These are phyloP conservation scores for Gallinago media DNA, from an alignment of 2,113 vertebrate species.

Conservation along the genomic window DNA sequence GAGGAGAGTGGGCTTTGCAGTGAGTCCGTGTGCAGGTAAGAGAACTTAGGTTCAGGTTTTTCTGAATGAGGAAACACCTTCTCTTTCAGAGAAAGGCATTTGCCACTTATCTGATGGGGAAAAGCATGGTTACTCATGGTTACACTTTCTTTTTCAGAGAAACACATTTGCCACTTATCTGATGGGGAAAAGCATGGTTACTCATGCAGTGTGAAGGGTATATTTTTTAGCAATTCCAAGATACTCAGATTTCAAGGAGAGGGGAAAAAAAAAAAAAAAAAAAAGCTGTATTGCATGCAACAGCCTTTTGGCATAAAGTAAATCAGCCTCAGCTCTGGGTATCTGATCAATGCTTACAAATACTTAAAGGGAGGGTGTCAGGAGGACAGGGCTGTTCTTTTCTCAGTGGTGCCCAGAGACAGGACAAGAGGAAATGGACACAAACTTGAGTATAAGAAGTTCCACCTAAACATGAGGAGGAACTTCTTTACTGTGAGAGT, in stretches of 20 bases:
- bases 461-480: too few species aligned
- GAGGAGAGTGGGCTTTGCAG: constrained; percentile 89
- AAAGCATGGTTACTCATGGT: background rate
- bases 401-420: too few species aligned
- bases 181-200: background rate
- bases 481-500: too few species aligned
- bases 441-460: too few species aligned
- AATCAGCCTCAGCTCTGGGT: background rate
- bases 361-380: too few species aligned
- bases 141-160: background rate
- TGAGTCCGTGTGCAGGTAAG: constrained; percentile 93
- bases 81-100: background rate
- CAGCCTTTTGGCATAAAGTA: background rate
- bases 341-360: background rate
- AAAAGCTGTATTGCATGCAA: background rate
- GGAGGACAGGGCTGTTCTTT: too few species aligned
- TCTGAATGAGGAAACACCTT: background rate
- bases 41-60: background rate
- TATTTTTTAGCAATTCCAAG: background rate
- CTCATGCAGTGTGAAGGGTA: background rate
- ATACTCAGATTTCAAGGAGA: background rate
- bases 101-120: background rate
- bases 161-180: background rate
- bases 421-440: too few species aligned
- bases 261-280: fast-evolving